These are phyloP conservation scores for Gandaritis pyraliata DNA, from an alignment of 2,888 invertebrate genomes.

Conservation along the genomic window DNA sequence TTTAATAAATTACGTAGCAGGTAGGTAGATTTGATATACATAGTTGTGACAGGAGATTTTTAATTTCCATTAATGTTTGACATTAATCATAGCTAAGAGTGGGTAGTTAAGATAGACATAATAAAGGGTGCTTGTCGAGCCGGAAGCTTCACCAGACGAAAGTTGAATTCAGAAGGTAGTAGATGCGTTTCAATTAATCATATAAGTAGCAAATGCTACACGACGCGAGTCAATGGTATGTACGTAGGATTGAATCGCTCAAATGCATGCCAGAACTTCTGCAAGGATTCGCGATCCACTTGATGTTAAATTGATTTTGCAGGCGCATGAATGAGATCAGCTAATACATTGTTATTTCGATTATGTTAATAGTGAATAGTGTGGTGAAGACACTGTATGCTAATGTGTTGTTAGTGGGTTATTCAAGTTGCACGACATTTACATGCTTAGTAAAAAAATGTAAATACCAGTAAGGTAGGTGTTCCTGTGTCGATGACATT, in stretches of 20 bases:
- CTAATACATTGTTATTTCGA: slow-evolving; percentile 37
- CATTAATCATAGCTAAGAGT: too few species aligned
- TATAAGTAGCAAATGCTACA: slow-evolving; percentile 19
- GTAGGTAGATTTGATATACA: too few species aligned
- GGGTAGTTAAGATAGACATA: too few species aligned
- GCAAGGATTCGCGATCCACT: slow-evolving; percentile 28
- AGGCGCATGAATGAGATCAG: slow-evolving; percentile 44
- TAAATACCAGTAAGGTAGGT: slow-evolving; percentile 82
- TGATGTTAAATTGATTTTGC: slow-evolving; percentile 37
- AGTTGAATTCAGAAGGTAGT: not conserved
- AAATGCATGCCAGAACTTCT: slow-evolving; percentile 27
- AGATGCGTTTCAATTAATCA: slow-evolving; percentile 25
- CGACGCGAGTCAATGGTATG: slow-evolving; percentile 3
- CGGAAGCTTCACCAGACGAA: slow-evolving; percentile 1
- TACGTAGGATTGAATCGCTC: slow-evolving; percentile 27
- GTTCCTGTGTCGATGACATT: slow-evolving; percentile 84
- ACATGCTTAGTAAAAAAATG: slow-evolving; percentile 65
- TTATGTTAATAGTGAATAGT: slow-evolving; percentile 37
- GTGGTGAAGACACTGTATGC: slow-evolving; percentile 26
- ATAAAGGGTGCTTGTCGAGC: too few species aligned
- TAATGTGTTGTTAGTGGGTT: slow-evolving; percentile 33
- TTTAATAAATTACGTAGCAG: too few species aligned
- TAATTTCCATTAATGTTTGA: too few species aligned
- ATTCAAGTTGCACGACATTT: slow-evolving; percentile 36
- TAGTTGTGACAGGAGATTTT: not conserved